These are phyloP conservation scores for Trisateles emortualis DNA, from an alignment of 2,888 invertebrate genomes.

Conservation along the genomic window DNA sequence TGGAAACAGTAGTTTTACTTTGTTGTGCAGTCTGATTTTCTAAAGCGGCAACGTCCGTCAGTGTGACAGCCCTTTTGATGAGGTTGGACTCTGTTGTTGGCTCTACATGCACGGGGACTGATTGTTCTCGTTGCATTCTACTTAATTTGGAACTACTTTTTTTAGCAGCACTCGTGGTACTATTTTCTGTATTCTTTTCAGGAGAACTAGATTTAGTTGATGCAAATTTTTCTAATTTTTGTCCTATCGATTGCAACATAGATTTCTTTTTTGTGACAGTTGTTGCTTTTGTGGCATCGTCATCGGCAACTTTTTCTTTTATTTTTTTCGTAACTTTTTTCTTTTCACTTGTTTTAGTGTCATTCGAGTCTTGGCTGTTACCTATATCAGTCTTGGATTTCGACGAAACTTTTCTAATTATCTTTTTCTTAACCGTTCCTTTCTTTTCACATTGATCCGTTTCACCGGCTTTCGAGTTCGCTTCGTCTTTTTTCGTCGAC, in stretches of 20 bases:
- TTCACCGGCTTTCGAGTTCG: conserved; percentile 58
- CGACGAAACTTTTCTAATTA: conserved; percentile 79
- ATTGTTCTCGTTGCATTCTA: conserved; percentile 89
- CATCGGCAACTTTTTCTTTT: conserved; percentile 72
- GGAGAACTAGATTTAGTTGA: conserved; percentile 83
- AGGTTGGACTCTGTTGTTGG: conserved; percentile 89
- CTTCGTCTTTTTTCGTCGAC: conserved; percentile 61
- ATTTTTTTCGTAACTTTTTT: conserved; percentile 79
- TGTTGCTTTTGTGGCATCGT: conserved; percentile 64
- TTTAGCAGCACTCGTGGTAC: conserved; percentile 55
- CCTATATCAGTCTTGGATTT: conserved; percentile 78
- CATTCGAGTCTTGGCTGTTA: conserved; percentile 61
- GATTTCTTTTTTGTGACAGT: conserved; percentile 87
- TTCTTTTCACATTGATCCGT: conserved; percentile 71
- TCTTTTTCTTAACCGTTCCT: conserved; percentile 78
- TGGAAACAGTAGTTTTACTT: conserved; percentile 90
- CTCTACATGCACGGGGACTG: conserved; percentile 86
- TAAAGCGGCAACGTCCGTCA: conserved; percentile 88
- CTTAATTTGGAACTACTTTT: conserved; percentile 80
- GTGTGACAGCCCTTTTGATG: conserved; percentile 91
- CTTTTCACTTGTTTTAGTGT: conserved; percentile 70
- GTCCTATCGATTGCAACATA: conserved; percentile 92
- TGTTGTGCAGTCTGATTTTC: conserved; percentile 71
- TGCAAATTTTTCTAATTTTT: conserved; percentile 91
- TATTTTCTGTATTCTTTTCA: conserved; percentile 76